Percentiles rank a stretch among this genome's conserved stretches.
These are phyloP conservation scores for Nymphalis io DNA, from an alignment of 1,140 invertebrate species.

Conservation along the genomic window DNA sequence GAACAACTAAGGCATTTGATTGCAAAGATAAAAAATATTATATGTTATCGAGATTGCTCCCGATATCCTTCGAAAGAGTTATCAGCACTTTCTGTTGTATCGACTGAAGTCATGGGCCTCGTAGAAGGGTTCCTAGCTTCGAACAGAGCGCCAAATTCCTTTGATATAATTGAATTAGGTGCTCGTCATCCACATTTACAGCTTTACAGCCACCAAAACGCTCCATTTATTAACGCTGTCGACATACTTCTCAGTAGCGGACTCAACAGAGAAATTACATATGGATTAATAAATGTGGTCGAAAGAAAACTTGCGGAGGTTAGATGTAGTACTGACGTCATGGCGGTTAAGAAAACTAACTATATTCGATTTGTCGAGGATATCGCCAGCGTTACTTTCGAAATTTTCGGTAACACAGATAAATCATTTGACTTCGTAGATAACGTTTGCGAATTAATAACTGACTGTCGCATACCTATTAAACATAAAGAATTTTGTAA, in stretches of 20 bases:
- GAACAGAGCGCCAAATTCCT: conserved; percentile 72
- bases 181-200: conserved; percentile 73
- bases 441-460: conserved; percentile 72
- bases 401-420: conserved; percentile 74
- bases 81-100: conserved; percentile 71
- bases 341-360: conserved; percentile 73
- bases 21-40: conserved; percentile 75
- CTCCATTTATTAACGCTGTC: conserved; percentile 74
- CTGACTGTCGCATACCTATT: conserved; percentile 72
- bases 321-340: conserved; percentile 61
- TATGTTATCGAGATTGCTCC: conserved; percentile 67
- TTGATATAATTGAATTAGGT: conserved; percentile 72
- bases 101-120: conserved; percentile 74
- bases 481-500: conserved; percentile 77
- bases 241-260: conserved; percentile 76
- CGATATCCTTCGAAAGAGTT: conserved; percentile 72
- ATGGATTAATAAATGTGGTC: conserved; percentile 76
- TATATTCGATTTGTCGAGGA: conserved; percentile 78
- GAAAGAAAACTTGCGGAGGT: conserved; percentile 77
- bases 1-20: conserved; percentile 71
- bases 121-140: conserved; percentile 77
- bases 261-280: conserved; percentile 76
- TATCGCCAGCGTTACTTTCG: conserved; percentile 74
- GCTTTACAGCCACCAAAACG: conserved; percentile 74
- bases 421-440: conserved; percentile 71